phyloP scores from a whole-genome alignment of 2,888 invertebrate genomes.

The Folsomia candida region DNA sequence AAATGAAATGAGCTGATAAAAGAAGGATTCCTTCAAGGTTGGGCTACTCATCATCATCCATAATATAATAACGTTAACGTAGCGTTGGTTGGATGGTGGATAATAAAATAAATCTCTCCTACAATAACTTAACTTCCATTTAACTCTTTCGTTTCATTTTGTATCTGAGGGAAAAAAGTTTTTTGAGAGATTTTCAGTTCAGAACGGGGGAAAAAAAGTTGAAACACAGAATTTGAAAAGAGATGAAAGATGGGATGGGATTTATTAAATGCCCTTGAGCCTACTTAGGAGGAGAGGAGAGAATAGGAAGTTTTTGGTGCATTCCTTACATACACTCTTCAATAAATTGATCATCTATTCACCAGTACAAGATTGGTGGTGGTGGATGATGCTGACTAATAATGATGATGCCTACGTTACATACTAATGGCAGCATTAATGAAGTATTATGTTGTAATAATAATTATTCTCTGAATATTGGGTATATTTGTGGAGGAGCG shows the following conservation, averaged over 20 bases:
- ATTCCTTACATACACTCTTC: conserved; percentile 22
- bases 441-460: conserved; percentile 5
- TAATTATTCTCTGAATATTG: background rate
- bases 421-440: conserved; percentile 1
- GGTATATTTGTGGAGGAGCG: background rate
- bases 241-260: conserved; percentile 12
- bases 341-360: conserved; percentile 7
- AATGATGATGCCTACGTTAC: background rate
- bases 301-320: conserved; percentile 11
- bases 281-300: background rate
- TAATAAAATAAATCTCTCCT: conserved; percentile 5
- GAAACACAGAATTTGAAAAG: conserved; percentile 7
- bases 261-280: conserved; percentile 15
- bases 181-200: background rate
- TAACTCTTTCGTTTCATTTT: background rate
- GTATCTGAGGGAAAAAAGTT: no score
- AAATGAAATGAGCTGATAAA: conserved; percentile 49
- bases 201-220: background rate
- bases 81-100: no score
- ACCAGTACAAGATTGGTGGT: background rate
- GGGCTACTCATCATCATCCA: background rate
- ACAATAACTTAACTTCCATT: background rate
- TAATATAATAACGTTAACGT: no score
- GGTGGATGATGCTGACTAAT: conserved; percentile 2
- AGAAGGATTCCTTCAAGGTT: conserved; percentile 24